A percentile compares a stretch with the other conserved stretches of the same genome.
Evolutionary conservation across 2,797 vertebrate species (phyloP).

Genomic region (Atherinosoma microstoma): DNA sequence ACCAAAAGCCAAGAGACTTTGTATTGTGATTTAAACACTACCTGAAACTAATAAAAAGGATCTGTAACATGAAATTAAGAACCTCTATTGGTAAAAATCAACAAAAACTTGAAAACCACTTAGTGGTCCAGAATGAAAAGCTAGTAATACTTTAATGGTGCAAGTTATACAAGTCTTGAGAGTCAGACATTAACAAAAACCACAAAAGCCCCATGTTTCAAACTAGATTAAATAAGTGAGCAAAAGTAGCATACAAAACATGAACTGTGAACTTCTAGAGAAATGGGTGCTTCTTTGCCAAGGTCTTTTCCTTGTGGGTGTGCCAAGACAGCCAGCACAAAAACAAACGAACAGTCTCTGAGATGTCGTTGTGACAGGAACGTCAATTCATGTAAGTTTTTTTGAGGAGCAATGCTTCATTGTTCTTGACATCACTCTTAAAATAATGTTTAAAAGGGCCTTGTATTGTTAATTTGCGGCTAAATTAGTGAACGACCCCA

Average conservation of each 20-base stretch:
- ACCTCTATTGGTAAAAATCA: neutral
- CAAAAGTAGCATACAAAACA: slow-evolving; percentile 35
- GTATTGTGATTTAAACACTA: slow-evolving; percentile 11
- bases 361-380: slow-evolving; percentile 47
- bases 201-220: slow-evolving; percentile 38
- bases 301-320: slow-evolving; percentile 36
- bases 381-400: slow-evolving; percentile 44
- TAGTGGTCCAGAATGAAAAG: slow-evolving; percentile 15
- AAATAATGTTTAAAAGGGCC: slow-evolving; percentile 16
- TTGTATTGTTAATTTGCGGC: neutral
- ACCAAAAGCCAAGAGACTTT: slow-evolving; percentile 3
- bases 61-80: slow-evolving; percentile 28
- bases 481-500: slow-evolving; percentile 14
- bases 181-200: slow-evolving; percentile 32
- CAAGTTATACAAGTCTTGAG: slow-evolving; percentile 2
- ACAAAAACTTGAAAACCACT: slow-evolving; percentile 31
- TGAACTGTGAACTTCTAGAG: slow-evolving; percentile 36
- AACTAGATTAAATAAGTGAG: slow-evolving; percentile 22
- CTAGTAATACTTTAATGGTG: slow-evolving; percentile 26
- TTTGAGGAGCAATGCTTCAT: slow-evolving; percentile 15
- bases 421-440: slow-evolving; percentile 9
- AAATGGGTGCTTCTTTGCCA: slow-evolving; percentile 26
- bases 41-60: slow-evolving; percentile 33
- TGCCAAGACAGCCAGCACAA: slow-evolving; percentile 36
- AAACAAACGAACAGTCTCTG: slow-evolving; percentile 50